Percentiles rank a stretch among this genome's conserved stretches.
phyloP scores from a whole-genome alignment of 2,113 vertebrate species.

The Pygoscelis adeliae region DNA sequence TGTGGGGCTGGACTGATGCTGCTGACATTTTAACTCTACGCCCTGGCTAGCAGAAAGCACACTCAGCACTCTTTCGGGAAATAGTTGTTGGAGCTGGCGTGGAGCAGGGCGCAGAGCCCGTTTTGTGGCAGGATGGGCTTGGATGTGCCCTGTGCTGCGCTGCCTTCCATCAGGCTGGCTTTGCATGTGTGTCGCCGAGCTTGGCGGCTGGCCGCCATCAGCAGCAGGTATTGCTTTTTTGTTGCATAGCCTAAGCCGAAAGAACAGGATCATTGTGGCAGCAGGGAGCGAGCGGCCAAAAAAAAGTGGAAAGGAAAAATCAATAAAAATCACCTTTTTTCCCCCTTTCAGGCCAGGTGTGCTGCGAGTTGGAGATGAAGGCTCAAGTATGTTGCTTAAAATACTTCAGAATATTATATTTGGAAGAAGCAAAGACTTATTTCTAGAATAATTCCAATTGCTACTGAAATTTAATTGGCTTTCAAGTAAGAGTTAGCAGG shows the following conservation, averaged over 20 bases:
- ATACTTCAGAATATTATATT: not conserved
- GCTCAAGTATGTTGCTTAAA: not conserved
- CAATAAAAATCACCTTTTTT: not conserved
- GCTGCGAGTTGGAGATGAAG: not conserved
- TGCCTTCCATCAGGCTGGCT: not conserved
- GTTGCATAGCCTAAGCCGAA: not conserved
- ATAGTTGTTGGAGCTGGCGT: rapidly evolving
- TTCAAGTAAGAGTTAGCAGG: not conserved
- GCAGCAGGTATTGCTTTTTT: not conserved
- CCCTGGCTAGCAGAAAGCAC: not conserved
- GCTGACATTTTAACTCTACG: not conserved
- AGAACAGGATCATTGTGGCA: not conserved
- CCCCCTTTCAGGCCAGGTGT: not conserved
- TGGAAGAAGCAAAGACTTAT: not conserved
- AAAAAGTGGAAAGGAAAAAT: not conserved
- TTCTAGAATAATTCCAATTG: not conserved
- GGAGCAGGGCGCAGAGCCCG: not conserved
- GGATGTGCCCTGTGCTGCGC: not conserved
- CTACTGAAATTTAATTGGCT: not conserved
- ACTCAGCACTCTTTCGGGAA: not conserved
- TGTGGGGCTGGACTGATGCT: not conserved
- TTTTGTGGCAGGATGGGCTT: not conserved
- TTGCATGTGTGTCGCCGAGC: rapidly evolving
- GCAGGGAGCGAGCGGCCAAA: not conserved
- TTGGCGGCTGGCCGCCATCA: rapidly evolving